Evolutionary conservation across 2,113 vertebrate genomes (phyloP).

Genomic region (Zingel zingel): DNA sequence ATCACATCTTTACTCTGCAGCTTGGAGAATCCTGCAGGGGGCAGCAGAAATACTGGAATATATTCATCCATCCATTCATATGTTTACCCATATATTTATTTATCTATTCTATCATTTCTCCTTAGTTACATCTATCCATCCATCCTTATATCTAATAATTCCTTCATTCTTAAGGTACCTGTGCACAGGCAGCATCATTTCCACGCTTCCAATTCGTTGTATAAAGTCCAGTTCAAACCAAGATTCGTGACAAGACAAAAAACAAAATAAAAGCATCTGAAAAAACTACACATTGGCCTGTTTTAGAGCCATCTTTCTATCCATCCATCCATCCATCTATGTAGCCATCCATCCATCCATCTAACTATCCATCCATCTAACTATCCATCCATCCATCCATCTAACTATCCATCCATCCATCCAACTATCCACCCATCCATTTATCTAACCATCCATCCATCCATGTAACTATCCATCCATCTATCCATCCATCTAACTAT

Average conservation of each 20-base stretch:
- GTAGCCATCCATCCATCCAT: neutral
- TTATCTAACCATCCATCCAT: neutral
- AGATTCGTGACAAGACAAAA: too few species aligned
- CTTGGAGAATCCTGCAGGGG: constrained; percentile 85
- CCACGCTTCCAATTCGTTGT: too few species aligned
- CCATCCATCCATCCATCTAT: neutral
- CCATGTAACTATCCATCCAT: neutral
- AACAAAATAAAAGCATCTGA: too few species aligned
- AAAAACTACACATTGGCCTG: too few species aligned
- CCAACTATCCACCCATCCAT: neutral
- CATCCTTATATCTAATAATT: too few species aligned
- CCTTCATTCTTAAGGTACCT: too few species aligned
- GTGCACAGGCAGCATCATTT: too few species aligned
- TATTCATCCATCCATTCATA: neutral
- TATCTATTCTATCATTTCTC: neutral
- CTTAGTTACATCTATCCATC: neutral
- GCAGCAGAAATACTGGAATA: neutral
- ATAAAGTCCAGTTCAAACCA: too few species aligned
- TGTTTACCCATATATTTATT: neutral
- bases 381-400: neutral
- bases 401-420: neutral
- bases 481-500: neutral
- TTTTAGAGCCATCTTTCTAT: neutral
- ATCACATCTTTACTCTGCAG: constrained; percentile 89
- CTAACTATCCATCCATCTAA: too few species aligned